A percentile compares a stretch with the other conserved stretches of the same genome.
These are phyloP conservation scores for Cuculus canorus DNA, from an alignment of 2,797 vertebrate genomes.

Conservation along the genomic window DNA sequence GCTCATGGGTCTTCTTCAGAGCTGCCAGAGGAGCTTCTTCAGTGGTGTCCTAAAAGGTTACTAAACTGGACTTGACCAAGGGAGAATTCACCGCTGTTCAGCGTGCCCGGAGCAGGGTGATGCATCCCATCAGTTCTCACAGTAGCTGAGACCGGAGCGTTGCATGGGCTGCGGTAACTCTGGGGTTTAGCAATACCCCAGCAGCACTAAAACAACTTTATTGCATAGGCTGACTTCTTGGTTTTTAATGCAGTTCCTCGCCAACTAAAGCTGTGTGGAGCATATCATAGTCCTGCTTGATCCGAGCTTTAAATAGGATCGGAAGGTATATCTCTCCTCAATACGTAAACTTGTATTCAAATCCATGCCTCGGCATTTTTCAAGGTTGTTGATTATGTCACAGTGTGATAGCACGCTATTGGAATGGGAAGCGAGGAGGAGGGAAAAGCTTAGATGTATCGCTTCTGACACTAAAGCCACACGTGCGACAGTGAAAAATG, in stretches of 20 bases:
- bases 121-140: fast-evolving
- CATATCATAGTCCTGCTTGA: neutral
- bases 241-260: neutral
- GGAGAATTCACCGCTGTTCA: neutral
- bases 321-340: neutral
- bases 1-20: fast-evolving
- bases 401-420: neutral
- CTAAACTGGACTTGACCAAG: neutral
- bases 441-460: conserved; percentile 12
- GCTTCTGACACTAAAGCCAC: conserved; percentile 50
- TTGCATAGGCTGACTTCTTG: neutral
- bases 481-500: conserved; percentile 60
- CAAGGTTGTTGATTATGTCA: conserved; percentile 45
- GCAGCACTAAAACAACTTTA: neutral
- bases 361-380: neutral
- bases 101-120: neutral
- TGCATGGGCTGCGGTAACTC: neutral
- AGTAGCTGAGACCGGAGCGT: neutral
- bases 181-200: neutral
- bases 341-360: neutral
- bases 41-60: neutral
- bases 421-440: neutral
- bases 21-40: neutral
- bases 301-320: conserved; percentile 24
- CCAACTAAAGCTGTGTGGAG: neutral